Percentiles rank a stretch among this genome's conserved stretches.
Conservation (phyloP, 2,113 vertebrate species). For the Coracopsis vasa region DNA sequence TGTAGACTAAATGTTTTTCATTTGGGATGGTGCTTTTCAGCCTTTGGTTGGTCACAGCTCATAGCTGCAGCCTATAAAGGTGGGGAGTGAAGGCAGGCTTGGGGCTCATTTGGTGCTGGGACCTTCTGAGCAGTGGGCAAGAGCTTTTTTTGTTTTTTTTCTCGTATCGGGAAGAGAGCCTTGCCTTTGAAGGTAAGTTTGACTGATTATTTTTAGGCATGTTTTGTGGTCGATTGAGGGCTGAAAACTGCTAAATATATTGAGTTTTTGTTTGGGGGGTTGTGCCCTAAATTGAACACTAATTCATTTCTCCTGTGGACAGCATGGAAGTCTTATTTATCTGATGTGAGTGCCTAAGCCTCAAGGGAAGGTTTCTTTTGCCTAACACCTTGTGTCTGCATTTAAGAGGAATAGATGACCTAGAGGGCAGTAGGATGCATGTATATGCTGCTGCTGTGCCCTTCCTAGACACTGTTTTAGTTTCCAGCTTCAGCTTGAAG, state of each 20-base stretch:
- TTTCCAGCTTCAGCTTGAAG: background rate
- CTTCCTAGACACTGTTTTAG: background rate
- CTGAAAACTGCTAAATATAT: background rate
- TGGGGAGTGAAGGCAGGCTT: background rate
- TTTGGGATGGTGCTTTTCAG: background rate
- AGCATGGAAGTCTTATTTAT: background rate
- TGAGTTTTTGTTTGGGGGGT: background rate
- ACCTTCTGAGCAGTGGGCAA: background rate
- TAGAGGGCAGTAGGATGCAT: background rate
- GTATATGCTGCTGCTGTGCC: background rate
- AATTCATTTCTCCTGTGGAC: background rate
- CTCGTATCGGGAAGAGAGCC: background rate
- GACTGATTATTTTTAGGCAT: background rate
- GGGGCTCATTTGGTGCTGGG: background rate
- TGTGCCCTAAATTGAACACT: background rate
- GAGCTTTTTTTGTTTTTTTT: background rate
- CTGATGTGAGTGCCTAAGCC: background rate
- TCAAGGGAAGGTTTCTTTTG: background rate
- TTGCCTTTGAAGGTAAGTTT: background rate
- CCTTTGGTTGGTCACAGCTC: background rate
- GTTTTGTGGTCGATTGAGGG: background rate
- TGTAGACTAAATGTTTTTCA: background rate
- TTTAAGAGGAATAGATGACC: background rate
- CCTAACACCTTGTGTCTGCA: background rate
- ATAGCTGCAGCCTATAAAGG: background rate